Conservation (phyloP, 2,888 invertebrate genomes). For the Clepsis dumicolana region DNA sequence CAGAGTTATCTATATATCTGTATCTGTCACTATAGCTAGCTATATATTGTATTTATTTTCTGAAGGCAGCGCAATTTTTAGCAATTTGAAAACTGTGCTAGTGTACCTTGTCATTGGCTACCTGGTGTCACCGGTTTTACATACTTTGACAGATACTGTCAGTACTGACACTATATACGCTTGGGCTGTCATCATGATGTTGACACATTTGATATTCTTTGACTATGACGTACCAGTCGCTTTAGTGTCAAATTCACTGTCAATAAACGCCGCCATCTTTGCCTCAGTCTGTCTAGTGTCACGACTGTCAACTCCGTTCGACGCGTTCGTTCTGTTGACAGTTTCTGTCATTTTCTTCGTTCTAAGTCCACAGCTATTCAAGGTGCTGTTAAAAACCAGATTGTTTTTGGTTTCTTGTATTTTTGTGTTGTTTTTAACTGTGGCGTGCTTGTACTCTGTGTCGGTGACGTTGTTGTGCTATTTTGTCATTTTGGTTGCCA, state of each 20-base stretch:
- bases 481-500: conserved; percentile 86
- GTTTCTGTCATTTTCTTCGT: conserved; percentile 96
- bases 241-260: conserved; percentile 95
- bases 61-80: conserved; percentile 64
- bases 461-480: conserved; percentile 86
- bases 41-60: conserved; percentile 87
- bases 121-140: conserved; percentile 95
- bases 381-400: conserved; percentile 86
- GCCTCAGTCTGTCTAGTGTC: conserved; percentile 98
- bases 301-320: conserved; percentile 92
- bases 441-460: conserved; percentile 83
- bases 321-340: conserved; percentile 96
- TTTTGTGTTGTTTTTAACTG: conserved; percentile 80
- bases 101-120: conserved; percentile 95
- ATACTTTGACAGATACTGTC: conserved; percentile 98
- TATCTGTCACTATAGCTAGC: conserved; percentile 85
- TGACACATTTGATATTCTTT: conserved; percentile 95
- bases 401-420: conserved; percentile 83
- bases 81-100: conserved; percentile 91
- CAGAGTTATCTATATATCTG: conserved; percentile 86
- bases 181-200: conserved; percentile 94
- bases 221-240: conserved; percentile 96
- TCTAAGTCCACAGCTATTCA: conserved; percentile 92
- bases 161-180: conserved; percentile 99
- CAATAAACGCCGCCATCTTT: conserved; percentile 97